These are phyloP conservation scores for Drymonia ruficornis DNA, from an alignment of 2,888 invertebrate species.

Conservation along the genomic window DNA sequence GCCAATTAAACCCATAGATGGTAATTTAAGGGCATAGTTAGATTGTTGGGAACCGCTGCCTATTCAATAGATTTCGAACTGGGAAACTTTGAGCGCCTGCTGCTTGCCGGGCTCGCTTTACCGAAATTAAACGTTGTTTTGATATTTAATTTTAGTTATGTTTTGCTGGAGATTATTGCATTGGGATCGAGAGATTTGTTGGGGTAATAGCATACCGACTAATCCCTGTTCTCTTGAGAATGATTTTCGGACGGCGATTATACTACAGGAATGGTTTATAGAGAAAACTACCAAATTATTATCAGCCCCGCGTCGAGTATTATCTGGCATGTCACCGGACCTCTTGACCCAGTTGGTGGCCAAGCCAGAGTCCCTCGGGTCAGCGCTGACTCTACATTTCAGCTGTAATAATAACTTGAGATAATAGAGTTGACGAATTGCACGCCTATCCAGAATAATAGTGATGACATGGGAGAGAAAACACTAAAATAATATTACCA, in stretches of 20 bases:
- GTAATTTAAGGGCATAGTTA: conserved; percentile 40
- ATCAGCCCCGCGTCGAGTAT: background rate
- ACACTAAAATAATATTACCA: background rate
- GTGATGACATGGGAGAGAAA: background rate
- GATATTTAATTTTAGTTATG: conserved; percentile 29
- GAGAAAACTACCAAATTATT: background rate
- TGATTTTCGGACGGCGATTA: background rate
- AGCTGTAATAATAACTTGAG: conserved; percentile 2
- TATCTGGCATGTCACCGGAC: conserved; percentile 8
- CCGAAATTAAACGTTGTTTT: conserved; percentile 22
- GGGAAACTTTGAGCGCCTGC: conserved; percentile 15
- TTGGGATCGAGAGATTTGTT: background rate
- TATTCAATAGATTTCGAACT: conserved; percentile 32
- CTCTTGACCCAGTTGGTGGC: conserved; percentile 32
- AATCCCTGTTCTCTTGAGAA: background rate
- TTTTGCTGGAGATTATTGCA: background rate
- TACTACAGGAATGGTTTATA: no score
- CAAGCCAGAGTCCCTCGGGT: conserved; percentile 3
- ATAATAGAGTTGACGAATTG: background rate
- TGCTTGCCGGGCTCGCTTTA: conserved; percentile 1
- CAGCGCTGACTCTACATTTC: background rate
- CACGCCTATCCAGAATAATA: background rate
- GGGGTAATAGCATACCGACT: background rate
- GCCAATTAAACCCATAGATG: conserved; percentile 31
- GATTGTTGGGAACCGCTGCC: conserved; percentile 32